Evolutionary conservation across 2,113 vertebrate species (phyloP).

Genomic region (Notothenia coriiceps): DNA sequence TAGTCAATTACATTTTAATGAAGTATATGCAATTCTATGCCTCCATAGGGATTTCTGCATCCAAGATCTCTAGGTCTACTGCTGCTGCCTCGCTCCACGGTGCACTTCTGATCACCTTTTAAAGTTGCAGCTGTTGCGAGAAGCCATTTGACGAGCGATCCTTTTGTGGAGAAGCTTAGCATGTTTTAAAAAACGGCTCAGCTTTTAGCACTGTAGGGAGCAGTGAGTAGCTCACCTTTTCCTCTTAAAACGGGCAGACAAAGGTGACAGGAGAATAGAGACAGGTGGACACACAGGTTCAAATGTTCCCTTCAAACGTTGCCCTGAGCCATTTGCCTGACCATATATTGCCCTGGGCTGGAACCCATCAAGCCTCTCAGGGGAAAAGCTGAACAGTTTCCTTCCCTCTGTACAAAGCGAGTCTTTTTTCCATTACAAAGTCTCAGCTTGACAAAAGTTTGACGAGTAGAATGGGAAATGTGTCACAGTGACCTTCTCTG

Average conservation of each 20-base stretch:
- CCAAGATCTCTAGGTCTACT: slow-evolving; percentile 11
- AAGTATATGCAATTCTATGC: slow-evolving; percentile 10
- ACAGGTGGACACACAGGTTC: slow-evolving; percentile 18
- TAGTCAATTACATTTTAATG: slow-evolving; percentile 45
- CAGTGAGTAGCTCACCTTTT: slow-evolving; percentile 10
- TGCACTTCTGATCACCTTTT: slow-evolving; percentile 15
- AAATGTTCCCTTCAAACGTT: slow-evolving; percentile 21
- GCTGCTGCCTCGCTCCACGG: not conserved
- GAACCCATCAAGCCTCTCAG: slow-evolving; percentile 4
- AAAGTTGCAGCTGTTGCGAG: slow-evolving; percentile 48
- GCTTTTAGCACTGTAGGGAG: slow-evolving; percentile 45
- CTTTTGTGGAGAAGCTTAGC: slow-evolving; percentile 24
- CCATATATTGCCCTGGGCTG: slow-evolving; percentile 22
- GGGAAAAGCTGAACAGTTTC: slow-evolving; percentile 9
- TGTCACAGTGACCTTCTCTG: slow-evolving; percentile 43
- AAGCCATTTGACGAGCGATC: slow-evolving; percentile 28
- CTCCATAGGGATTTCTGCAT: not conserved
- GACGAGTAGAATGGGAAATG: slow-evolving; percentile 21
- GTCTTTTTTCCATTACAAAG: slow-evolving; percentile 50
- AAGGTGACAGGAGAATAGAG: slow-evolving; percentile 33
- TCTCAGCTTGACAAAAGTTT: slow-evolving; percentile 17
- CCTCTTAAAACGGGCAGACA: slow-evolving; percentile 35
- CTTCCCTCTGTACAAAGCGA: slow-evolving; percentile 22
- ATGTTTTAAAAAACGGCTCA: slow-evolving; percentile 21
- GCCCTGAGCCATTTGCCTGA: slow-evolving; percentile 5